phyloP scores from a whole-genome alignment of 2,888 invertebrate genomes.

The Helicoverpa assulta region DNA sequence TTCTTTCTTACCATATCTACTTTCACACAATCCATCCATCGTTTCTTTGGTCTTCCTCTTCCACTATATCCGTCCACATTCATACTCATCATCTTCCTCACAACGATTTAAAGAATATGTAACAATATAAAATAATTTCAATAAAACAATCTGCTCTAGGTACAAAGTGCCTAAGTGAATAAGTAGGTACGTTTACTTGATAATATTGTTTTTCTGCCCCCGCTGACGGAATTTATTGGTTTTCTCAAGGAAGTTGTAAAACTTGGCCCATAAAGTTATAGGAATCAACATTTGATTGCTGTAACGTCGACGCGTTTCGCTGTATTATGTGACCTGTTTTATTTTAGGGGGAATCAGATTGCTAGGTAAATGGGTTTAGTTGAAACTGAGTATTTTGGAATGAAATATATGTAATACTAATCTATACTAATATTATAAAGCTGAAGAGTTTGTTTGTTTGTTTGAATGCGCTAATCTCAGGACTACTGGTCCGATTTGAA shows the following conservation, averaged over 20 bases:
- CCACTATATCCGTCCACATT: no score
- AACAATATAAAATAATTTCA: not conserved
- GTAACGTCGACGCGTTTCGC: conserved; percentile 37
- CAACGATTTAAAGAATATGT: no score
- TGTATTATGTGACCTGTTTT: conserved; percentile 41
- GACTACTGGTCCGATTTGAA: no score
- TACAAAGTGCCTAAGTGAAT: conserved; percentile 13
- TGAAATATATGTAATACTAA: not conserved
- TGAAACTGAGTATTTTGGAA: not conserved
- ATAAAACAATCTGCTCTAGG: not conserved
- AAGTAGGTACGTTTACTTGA: conserved; percentile 35
- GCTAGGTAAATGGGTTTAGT: conserved; percentile 6
- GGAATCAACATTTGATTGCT: conserved; percentile 64
- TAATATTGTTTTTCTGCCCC: conserved; percentile 49
- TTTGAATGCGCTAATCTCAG: no score
- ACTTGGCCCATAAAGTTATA: conserved; percentile 66
- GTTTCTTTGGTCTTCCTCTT: no score
- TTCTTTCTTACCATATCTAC: no score
- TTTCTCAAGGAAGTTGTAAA: conserved; percentile 65
- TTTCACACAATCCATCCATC: no score
- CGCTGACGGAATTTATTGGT: conserved; percentile 56
- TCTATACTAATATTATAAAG: no score
- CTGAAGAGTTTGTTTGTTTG: no score
- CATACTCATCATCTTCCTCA: no score
- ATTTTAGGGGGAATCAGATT: conserved; percentile 14